These are phyloP conservation scores for Drosophila kurseongensis DNA, from an alignment of 1,140 invertebrate genomes.

Conservation along the genomic window DNA sequence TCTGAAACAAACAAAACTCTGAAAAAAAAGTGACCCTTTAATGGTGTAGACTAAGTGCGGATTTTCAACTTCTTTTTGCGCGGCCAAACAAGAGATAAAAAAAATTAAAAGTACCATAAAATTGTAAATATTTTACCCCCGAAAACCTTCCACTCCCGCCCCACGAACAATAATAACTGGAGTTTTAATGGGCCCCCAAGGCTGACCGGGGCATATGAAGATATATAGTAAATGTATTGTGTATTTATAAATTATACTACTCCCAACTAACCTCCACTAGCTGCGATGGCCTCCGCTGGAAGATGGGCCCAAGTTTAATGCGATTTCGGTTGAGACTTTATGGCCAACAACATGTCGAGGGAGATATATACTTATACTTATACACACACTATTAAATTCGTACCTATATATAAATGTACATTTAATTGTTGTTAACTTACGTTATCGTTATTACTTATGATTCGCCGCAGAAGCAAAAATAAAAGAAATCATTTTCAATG, in stretches of 20 bases:
- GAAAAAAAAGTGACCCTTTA: constrained; percentile 21
- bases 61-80: constrained; percentile 43
- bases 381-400: constrained; percentile 29
- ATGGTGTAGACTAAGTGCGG: constrained; percentile 28
- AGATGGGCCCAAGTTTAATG: constrained; percentile 44
- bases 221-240: constrained; percentile 39
- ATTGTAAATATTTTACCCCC: constrained; percentile 71
- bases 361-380: constrained; percentile 35
- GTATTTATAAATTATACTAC: constrained; percentile 48
- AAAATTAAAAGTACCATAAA: constrained; percentile 43
- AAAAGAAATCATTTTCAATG: constrained; percentile 74
- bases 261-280: constrained; percentile 48
- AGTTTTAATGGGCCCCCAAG: constrained; percentile 77
- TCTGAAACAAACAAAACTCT: constrained; percentile 16
- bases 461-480: constrained; percentile 70
- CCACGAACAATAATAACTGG: constrained; percentile 58
- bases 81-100: constrained; percentile 32
- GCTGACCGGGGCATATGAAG: constrained; percentile 47
- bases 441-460: constrained; percentile 75
- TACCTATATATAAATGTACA: constrained; percentile 64
- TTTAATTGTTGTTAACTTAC: constrained; percentile 79
- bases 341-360: constrained; percentile 12
- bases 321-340: constrained; percentile 21
- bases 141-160: constrained; percentile 30
- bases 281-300: constrained; percentile 40